Evolutionary conservation across 2,113 vertebrate species (phyloP).

Genomic region (Cololabis saira): DNA sequence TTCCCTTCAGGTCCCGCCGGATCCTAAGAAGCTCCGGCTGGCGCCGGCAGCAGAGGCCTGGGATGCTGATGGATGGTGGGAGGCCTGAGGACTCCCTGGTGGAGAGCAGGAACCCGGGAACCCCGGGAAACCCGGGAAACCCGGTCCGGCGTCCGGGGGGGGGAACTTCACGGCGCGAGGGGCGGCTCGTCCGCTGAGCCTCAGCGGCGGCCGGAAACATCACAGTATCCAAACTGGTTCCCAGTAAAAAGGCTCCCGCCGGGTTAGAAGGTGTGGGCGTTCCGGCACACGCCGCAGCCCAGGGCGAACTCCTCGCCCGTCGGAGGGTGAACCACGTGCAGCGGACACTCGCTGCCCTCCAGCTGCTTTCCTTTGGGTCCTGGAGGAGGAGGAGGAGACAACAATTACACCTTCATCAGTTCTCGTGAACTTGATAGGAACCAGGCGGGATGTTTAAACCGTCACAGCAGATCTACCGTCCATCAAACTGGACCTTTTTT

Average conservation of each 20-base stretch:
- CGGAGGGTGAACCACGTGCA: constrained; percentile 97
- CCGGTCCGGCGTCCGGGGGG: constrained; percentile 54
- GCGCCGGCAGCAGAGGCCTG: constrained; percentile 38
- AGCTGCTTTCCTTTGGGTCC: constrained; percentile 99
- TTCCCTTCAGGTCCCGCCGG: constrained; percentile 56
- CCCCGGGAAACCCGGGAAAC: too few relatives aligned
- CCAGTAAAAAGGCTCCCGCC: constrained; percentile 46
- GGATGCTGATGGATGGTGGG: constrained; percentile 58
- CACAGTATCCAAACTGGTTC: constrained; percentile 75
- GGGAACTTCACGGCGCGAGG: constrained; percentile 43
- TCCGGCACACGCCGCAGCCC: constrained; percentile 98
- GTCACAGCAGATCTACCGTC: too few relatives aligned
- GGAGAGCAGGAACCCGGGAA: constrained; percentile 61
- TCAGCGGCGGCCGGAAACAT: constrained; percentile 65
- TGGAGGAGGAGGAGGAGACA: constrained; percentile 62
- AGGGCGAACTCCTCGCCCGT: constrained; percentile 98
- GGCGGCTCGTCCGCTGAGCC: constrained; percentile 58
- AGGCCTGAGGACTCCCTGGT: constrained; percentile 58
- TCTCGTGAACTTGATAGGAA: background rate
- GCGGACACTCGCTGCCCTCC: constrained; percentile 96
- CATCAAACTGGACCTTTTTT: too few relatives aligned
- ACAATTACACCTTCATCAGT: background rate
- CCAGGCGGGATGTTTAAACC: too few relatives aligned
- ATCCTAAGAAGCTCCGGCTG: constrained; percentile 55
- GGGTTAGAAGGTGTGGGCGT: constrained; percentile 97